Evolutionary conservation across 2,113 vertebrate species (phyloP).

Genomic region (Hippocampus zosterae): DNA sequence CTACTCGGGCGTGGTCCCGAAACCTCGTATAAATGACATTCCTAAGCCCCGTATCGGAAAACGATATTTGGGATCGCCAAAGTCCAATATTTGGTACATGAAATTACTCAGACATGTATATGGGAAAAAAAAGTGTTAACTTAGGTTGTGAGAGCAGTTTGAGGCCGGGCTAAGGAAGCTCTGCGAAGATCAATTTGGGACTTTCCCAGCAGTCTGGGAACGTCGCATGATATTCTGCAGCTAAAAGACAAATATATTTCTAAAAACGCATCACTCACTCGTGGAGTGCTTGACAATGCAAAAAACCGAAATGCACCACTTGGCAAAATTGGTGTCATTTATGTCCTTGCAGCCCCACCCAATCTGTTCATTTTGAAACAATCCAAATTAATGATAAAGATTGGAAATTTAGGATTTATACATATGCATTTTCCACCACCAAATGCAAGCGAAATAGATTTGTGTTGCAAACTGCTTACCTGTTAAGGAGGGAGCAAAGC

Average conservation of each 20-base stretch:
- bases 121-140: background rate
- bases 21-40: background rate
- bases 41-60: background rate
- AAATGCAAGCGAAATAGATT: background rate
- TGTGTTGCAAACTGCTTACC: background rate
- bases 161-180: too few relatives aligned
- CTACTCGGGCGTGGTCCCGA: background rate
- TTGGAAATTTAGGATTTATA: background rate
- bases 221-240: too few relatives aligned
- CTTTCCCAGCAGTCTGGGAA: too few relatives aligned
- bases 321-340: background rate
- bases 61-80: background rate
- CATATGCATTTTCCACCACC: background rate
- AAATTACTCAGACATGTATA: background rate
- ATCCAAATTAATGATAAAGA: background rate
- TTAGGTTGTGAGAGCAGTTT: too few relatives aligned
- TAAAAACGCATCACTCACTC: constrained; percentile 82
- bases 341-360: background rate
- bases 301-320: background rate
- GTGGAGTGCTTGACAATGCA: constrained; percentile 60
- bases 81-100: too few relatives aligned
- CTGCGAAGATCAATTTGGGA: too few relatives aligned
- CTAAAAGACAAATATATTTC: background rate
- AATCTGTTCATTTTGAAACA: background rate
- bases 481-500: background rate